Evolutionary conservation across 2,888 invertebrate genomes (phyloP), one percentile per base, ranked within the genome.

Genomic region (Chrysolina haemoptera): DNA sequence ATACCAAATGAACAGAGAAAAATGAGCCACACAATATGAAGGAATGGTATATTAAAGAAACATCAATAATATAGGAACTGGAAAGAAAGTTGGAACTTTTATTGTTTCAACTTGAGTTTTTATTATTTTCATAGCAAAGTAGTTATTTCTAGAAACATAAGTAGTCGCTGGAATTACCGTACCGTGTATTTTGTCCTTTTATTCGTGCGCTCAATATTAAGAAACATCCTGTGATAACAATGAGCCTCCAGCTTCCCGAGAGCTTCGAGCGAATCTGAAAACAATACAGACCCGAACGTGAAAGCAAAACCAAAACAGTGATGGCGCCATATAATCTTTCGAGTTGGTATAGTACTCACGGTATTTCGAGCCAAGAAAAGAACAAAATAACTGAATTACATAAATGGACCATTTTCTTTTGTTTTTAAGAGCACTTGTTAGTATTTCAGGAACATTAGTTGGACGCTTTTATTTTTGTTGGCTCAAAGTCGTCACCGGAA

Each of bases 241-340:
- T 77, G 71, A 77, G 75, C 65, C 67, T 70, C 62, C 68, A 68
- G 71, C 71, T 63, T 64, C 48, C 46, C 22, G 68, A 71, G 68
- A 66, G 74, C 55, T 73, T 43, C 53, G 66, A 59, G 64, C 40
- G 69, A 64, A 70, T 50, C 70, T 9, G 67, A 63, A 68, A 73
- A 77, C 74, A 77, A 77, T 77, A 73, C 73, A 63, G 62, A 62
- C 41, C 14, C 41, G 68, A 68, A 68, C 46, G 62, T 46, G 62
- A 66, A 73, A 77, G 74, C 68, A 75, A 72, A 75, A 75, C 68
- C 59, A 22, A 43, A 65, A 27, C 65, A 43, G 43, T 65, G 62
- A 50, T 62, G 75, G 75, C 77, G 73, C 70, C 74, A 62, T 71
- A 67, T 72, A 75, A 77, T 77, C 75, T 77, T 69, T 76, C 67